Base-by-base conservation (phyloP, 2,113 vertebrate species). In the Amphilophus citrinellus region DNA sequence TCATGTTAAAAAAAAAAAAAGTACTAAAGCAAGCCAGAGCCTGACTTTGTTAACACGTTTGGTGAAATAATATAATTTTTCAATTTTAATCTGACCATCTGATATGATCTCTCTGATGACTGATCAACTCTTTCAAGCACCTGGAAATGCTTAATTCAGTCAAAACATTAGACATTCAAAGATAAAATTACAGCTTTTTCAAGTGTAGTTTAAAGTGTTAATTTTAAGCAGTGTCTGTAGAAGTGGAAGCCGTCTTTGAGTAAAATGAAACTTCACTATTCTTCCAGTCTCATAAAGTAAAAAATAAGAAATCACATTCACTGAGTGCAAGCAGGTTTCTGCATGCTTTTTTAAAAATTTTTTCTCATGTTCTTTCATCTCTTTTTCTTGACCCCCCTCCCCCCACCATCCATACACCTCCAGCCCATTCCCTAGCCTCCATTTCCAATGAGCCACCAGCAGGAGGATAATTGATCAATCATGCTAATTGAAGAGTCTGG, bases 381-480 rank as follows among this genome's bases (percentile, higher is more conserved):
- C 59, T 78, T 66, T 76, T 61, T 20, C 73, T 59, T 62, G 79
- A 27, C 56, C 56, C 61, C 30, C 68, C 57, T 22, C 75, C 35
- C 60, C 37, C 37, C 37, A 10, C 37, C 2, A 80, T 18, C 71
- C 68, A 30, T 30, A 71, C 79, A 76, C 32, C 78, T 47, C 73
- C 32, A 18, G 37, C 65, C 15, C 59, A 24, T 59, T 87, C 75
- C 80, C 62, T 58, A 87, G 80, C 86, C 61, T 94, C 91, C 59
- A 89, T 92, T 91, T 93, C 86, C 80, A 92, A 80, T 87, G 83
- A 89, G 90, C 91, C 88, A 93, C 89, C 86, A 93, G 89, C 89
- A 95, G 93, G 87, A 93, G 84, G 93, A 95, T 95, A 96, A 96
- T 96, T 96, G 95, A 96, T 96, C 95, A 95, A 96, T 96, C 95